Percentiles rank a stretch among this genome's conserved stretches.
phyloP scores from a whole-genome alignment of 2,797 vertebrate genomes.

The Emys orbicularis region DNA sequence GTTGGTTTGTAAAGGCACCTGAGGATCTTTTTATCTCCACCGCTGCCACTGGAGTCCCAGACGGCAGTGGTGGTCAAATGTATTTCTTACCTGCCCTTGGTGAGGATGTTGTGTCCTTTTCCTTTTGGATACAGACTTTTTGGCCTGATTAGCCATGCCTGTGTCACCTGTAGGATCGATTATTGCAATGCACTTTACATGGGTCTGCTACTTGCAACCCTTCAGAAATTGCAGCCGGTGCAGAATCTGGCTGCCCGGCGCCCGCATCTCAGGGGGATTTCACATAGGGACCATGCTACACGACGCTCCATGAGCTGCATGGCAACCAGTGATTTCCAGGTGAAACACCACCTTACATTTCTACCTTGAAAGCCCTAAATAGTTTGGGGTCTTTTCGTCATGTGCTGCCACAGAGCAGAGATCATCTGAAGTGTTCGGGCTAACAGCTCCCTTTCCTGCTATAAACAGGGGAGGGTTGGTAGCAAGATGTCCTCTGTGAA shows the following conservation, averaged over 20 bases:
- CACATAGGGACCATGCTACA: neutral
- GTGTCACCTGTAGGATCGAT: neutral
- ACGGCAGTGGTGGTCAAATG: neutral
- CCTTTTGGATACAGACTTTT: neutral
- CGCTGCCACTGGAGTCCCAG: neutral
- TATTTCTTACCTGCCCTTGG: neutral
- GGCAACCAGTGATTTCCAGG: neutral
- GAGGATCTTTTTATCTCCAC: no score
- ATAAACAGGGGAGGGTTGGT: neutral
- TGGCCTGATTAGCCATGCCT: neutral
- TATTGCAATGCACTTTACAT: neutral
- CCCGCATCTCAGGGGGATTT: neutral
- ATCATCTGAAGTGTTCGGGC: neutral
- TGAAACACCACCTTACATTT: neutral
- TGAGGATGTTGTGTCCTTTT: neutral
- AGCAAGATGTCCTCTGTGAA: neutral
- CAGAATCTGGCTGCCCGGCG: neutral
- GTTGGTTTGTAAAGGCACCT: no score
- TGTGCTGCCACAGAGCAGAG: neutral
- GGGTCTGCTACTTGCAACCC: neutral
- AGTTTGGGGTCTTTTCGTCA: neutral
- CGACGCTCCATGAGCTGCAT: neutral
- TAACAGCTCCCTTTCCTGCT: neutral
- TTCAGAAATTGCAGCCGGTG: neutral
- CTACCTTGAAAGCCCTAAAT: neutral